Evolutionary conservation across 2,113 vertebrate genomes (phyloP).

Genomic region (Polypterus bichir): DNA sequence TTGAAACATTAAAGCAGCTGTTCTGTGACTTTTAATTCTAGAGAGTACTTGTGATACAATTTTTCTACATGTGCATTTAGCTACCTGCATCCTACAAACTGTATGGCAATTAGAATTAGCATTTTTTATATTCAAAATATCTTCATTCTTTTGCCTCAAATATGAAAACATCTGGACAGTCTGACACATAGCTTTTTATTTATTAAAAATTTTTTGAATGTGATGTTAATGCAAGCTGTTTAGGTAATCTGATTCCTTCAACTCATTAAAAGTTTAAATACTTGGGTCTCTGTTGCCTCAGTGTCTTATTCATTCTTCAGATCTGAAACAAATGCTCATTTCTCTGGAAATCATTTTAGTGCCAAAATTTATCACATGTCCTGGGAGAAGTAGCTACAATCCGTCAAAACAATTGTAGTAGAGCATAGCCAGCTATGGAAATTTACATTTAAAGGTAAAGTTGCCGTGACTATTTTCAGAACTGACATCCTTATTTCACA

Average conservation of each 20-base stretch:
- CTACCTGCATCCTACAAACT: background rate
- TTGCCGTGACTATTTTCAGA: no score
- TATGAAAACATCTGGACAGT: background rate
- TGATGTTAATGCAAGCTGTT: slow-evolving; percentile 4
- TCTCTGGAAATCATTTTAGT: no score
- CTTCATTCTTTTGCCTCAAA: background rate
- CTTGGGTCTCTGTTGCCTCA: no score
- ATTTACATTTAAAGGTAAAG: no score
- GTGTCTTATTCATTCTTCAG: no score
- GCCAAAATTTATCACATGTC: no score
- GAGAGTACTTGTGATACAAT: background rate
- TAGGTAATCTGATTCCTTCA: slow-evolving; percentile 9
- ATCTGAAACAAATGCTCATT: no score
- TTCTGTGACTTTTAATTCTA: background rate
- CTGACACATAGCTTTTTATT: background rate
- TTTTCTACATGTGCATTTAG: background rate
- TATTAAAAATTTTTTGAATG: background rate
- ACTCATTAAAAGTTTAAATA: no score
- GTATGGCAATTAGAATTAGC: background rate
- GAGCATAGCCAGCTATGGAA: no score
- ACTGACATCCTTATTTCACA: no score
- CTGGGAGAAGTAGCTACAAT: no score
- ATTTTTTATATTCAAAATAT: background rate
- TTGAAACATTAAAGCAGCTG: slow-evolving; percentile 4
- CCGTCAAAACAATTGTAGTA: no score